Base-by-base conservation (phyloP, 2,888 invertebrate species). In the Tuberolachnus salignus region DNA sequence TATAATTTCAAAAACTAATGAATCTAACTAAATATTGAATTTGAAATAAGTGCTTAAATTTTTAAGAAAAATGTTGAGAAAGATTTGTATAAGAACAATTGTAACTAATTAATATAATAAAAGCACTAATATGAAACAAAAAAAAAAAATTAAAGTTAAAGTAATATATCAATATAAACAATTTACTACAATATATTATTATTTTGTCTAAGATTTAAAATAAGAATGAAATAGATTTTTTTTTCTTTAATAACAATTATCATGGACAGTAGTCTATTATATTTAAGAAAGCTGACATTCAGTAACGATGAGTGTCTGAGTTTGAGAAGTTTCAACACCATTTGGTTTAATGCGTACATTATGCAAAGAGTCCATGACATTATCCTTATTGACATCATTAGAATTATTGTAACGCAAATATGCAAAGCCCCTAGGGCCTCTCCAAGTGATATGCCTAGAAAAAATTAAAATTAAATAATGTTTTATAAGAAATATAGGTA, bases 401-500 rank as follows among this genome's bases (percentile, higher is more conserved):
- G 78, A 51, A 59, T 69, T 78, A 51, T 10, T 51, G 11, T 78
- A 78, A 85, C 93, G 92, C 83, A 93, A 87, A 83, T 90, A 92
- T 84, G 91, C 92, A 85, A 90, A 90, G 74, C 92, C 91, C 80
- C 88, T 82, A 73, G 82, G 82, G 0, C 84, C 83, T 59, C 82
- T 82, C 93, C 93, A 93, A 74, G 91, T 89, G 86, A 93, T 93
- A 82, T 91, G 89, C 83, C 89, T 89, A 46, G 1, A 80, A 80
- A 70, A 21, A 23, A 55, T 3, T 34, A 34, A 34, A 3, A 69
- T 51, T 1, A 1, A 51, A 19, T 42, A 26, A 51, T 1, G 3
- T 66, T 53, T 57, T 34, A 19, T 14, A 44, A 10, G 42, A 53
- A 55, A 63, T 59, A 44, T 21, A 6, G 46, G 26, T 44, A 21